Percentiles rank a stretch among this genome's conserved stretches.
phyloP scores from a whole-genome alignment of 2,113 vertebrate species.

The Tapirus terrestris region DNA sequence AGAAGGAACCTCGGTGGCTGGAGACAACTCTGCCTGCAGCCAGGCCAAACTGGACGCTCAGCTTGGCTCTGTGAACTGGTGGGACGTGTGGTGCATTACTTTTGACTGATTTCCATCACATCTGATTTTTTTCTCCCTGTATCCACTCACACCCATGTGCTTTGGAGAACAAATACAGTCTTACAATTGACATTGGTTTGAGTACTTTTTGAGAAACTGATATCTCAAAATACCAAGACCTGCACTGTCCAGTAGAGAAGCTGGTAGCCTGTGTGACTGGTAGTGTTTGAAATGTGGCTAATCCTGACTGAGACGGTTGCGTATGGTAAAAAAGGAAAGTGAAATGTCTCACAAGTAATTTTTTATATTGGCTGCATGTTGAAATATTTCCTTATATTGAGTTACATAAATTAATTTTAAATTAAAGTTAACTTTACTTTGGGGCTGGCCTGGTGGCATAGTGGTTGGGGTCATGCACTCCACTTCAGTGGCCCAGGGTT shows the following conservation, averaged over 20 bases:
- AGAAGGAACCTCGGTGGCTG: background rate
- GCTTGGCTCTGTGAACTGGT: background rate
- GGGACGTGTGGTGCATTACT: background rate
- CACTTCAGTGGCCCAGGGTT: too few species aligned
- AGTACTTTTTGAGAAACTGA: background rate
- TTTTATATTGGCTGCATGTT: background rate
- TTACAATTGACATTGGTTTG: background rate
- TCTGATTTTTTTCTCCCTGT: background rate
- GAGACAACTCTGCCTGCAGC: background rate
- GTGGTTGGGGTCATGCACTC: too few species aligned
- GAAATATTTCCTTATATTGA: background rate
- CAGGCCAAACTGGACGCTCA: background rate
- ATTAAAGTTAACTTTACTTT: background rate
- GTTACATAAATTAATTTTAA: background rate
- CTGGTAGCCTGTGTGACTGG: background rate
- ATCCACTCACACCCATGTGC: background rate
- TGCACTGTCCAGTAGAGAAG: rapidly evolving
- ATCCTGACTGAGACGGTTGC: background rate
- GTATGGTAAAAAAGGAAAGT: background rate
- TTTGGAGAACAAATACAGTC: background rate
- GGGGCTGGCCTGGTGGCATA: too few species aligned
- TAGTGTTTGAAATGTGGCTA: background rate
- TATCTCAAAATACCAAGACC: background rate
- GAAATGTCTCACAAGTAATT: background rate
- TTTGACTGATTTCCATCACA: background rate